phyloP scores from a whole-genome alignment of 2,113 vertebrate species.

The Tretioscincus oriximinensis region DNA sequence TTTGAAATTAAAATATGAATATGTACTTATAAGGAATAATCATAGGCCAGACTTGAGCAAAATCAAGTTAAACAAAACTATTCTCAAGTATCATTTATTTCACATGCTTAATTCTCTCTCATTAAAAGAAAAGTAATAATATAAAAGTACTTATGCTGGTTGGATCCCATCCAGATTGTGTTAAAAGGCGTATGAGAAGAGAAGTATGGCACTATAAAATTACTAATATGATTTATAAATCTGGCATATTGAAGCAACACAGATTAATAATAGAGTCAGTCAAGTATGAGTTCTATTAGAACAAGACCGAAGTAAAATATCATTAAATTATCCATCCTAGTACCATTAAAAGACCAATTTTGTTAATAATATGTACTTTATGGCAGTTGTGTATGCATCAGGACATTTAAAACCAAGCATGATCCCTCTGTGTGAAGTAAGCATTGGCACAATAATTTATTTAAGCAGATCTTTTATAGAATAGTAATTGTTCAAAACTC shows the following conservation, averaged over 20 bases:
- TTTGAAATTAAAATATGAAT: neutral
- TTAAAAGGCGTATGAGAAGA: neutral
- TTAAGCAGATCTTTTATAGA: neutral
- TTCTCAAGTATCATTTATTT: neutral
- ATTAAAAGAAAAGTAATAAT: neutral
- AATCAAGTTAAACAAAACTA: neutral
- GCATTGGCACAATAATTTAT: neutral
- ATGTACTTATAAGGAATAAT: neutral
- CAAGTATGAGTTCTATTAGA: neutral
- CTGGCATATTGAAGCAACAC: neutral
- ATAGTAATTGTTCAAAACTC: too few relatives aligned
- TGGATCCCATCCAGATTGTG: neutral
- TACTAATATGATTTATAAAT: neutral
- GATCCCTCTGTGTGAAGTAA: too few relatives aligned
- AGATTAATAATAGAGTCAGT: neutral
- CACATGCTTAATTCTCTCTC: neutral
- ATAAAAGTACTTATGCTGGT: neutral
- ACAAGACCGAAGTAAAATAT: neutral
- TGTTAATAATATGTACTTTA: neutral
- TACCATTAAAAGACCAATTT: neutral
- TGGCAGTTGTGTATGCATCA: neutral
- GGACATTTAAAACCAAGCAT: neutral
- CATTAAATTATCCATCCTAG: neutral
- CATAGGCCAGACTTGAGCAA: neutral
- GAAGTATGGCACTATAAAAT: neutral